phyloP scores from a whole-genome alignment of 2,888 invertebrate species.

The Agonopterix heracliana region DNA sequence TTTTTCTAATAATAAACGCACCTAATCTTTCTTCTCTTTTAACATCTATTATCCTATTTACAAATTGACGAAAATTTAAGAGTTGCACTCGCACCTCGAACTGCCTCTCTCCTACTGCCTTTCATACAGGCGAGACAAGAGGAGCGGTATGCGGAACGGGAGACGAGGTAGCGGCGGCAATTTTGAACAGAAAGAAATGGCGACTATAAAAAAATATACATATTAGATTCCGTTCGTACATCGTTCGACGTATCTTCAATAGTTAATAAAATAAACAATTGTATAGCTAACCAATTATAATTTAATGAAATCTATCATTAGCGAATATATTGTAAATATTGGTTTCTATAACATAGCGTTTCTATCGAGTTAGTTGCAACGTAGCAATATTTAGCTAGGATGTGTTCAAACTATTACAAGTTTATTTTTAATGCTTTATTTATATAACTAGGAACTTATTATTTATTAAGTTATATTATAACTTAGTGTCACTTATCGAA shows the following conservation, averaged over 20 bases:
- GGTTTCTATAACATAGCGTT: conserved; percentile 52
- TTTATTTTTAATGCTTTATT: conserved; percentile 59
- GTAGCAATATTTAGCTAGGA: conserved; percentile 72
- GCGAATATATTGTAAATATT: conserved; percentile 57
- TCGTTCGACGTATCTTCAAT: conserved; percentile 67
- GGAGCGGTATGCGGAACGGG: too few relatives aligned
- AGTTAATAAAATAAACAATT: conserved; percentile 47
- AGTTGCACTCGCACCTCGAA: too few relatives aligned
- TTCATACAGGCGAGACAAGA: too few relatives aligned
- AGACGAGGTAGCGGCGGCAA: too few relatives aligned
- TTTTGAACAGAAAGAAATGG: too few relatives aligned
- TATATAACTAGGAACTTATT: conserved; percentile 60
- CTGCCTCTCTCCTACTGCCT: too few relatives aligned
- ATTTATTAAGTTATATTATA: conserved; percentile 55
- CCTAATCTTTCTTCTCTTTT: too few relatives aligned
- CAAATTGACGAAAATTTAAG: too few relatives aligned
- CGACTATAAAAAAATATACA: not conserved
- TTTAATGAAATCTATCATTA: conserved; percentile 41
- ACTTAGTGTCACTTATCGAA: conserved; percentile 29
- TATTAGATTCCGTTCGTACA: conserved; percentile 29
- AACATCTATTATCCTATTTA: too few relatives aligned
- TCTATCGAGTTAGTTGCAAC: conserved; percentile 53
- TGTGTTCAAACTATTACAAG: conserved; percentile 66
- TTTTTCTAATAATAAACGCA: too few relatives aligned
- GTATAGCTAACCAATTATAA: conserved; percentile 48